Evolutionary conservation across 1,140 invertebrate genomes (phyloP), one percentile per base, ranked within the genome.

Genomic region (Lepidurus packardi): DNA sequence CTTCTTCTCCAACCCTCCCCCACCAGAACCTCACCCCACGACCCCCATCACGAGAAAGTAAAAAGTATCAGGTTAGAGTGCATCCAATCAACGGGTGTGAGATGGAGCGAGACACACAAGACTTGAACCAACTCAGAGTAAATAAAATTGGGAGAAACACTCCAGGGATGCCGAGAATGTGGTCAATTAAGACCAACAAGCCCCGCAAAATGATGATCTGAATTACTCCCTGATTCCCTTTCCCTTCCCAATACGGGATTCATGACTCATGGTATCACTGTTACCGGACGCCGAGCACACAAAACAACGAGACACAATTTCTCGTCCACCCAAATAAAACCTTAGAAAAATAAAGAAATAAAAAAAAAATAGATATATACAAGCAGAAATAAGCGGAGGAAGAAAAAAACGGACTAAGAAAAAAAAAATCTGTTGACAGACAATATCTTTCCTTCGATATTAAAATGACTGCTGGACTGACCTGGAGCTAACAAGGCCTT

Each of bases 391-490:
- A 34, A 34, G 34, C 34, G 3, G 34, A 65, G 13, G 21, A 65
- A 16, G 53, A 65, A 65, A 47, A 47, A 47, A 11, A 47, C 4
- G 4, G 0, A 9, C 9, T 1, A 13, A 13, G 47, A 10, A 65
- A 13, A 65, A 65, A 65, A 65, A n/a, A 11, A 65, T 21, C 7
- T 7, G 6, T 65, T 65, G 53, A 65, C 53, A 65, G 53, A 65
- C 53, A 65, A 13, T n/a, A 65, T 65, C 53, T 21, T 65, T 13
- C 53, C 53, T 65, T 65, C 53, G 53, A 65, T 65, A 65, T 65
- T 65, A 65, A 65, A 65, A 65, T 65, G 53, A 65, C 53, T 65
- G 53, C 53, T 65, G 53, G 53, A 65, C 53, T 65, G 53, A 65
- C 53, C 53, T n/a, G 53, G 53, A n/a, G 53, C 53, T 65, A 65